Evolutionary conservation across 2,797 vertebrate genomes (phyloP), one percentile per base, ranked within the genome.

Genomic region (Epinephelus malabaricus): DNA sequence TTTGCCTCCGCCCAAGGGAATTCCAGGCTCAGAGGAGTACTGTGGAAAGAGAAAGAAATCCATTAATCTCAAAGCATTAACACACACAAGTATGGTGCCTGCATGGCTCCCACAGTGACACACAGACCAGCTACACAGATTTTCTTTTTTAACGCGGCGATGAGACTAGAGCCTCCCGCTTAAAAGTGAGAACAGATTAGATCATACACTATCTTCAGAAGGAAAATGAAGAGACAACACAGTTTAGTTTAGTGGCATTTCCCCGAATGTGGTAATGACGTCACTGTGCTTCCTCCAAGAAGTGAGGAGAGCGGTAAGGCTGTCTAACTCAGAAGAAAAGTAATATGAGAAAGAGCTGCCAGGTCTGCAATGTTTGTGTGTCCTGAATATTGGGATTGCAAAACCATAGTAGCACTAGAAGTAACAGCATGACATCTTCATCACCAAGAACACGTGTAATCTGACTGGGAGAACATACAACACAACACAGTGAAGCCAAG

Each of bases 251-350:
- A 72, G 83, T 85, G 87, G 77, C 90, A 91, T 94, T 94, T 94
- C 93, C 88, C 92, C 78, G 90, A 92, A 93, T 88, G 80, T 90
- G 81, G 69, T 69, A 53, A 59, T 87, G 82, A 88, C 88, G 85
- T 92, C 90, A 92, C 38, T 47, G 62, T 73, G 82, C 88, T 92
- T 92, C 89, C 90, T 91, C 76, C 87, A 80, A 72, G 77, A 86
- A 9, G 17, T 80, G 78, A 90, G 68, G 82, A 87, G 9, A 81
- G 83, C 25, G 87, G 88, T 88, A 82, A 84, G 65, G 78, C 69
- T 54, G 21, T 58, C 27, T 80, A 60, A 84, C 61, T 73, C 21
- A 79, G 38, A 67, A 59, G 43, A 77, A 66, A 82, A 73, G 43
- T 21, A 3, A 40, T 62, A 18, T 67, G 18, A 81, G 6, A 59